Evolutionary conservation across 2,797 vertebrate species (phyloP).

Genomic region (Sebastes diploproa): DNA sequence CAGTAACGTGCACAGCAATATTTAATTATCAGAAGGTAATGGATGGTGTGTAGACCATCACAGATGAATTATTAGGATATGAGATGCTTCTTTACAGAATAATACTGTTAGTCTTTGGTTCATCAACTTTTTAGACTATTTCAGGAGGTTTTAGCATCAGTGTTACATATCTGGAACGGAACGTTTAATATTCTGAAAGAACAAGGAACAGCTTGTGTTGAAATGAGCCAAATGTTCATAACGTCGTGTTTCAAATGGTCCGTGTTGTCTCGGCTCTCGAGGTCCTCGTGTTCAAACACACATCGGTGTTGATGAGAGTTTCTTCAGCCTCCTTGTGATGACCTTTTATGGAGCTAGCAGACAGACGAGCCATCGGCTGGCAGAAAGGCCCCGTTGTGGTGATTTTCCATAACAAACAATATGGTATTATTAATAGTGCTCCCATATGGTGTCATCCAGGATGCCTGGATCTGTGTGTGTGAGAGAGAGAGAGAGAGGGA

Average conservation of each 20-base stretch:
- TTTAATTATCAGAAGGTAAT: not conserved
- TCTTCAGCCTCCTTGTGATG: not conserved
- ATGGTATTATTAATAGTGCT: slow-evolving; percentile 59
- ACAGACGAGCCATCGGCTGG: not conserved
- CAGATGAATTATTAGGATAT: not conserved
- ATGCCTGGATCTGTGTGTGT: not conserved
- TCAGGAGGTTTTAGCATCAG: not conserved
- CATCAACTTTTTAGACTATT: not conserved
- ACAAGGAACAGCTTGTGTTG: not conserved
- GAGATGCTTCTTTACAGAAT: not conserved
- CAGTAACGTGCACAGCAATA: not conserved
- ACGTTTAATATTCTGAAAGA: not conserved
- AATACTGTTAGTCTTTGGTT: not conserved
- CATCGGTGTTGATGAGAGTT: not conserved
- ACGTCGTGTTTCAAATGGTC: not conserved
- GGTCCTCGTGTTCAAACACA: not conserved
- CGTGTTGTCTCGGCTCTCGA: not conserved
- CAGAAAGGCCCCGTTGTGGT: slow-evolving; percentile 50
- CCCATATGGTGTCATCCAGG: slow-evolving; percentile 1
- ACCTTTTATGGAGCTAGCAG: not conserved
- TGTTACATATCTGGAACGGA: not conserved
- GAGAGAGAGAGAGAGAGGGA: too few species aligned
- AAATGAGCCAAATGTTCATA: not conserved
- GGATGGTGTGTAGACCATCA: not conserved
- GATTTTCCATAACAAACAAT: slow-evolving; percentile 70